Evolutionary conservation across 2,797 vertebrate species (phyloP), one percentile per base, ranked within the genome.

Genomic region (Anabas testudineus): DNA sequence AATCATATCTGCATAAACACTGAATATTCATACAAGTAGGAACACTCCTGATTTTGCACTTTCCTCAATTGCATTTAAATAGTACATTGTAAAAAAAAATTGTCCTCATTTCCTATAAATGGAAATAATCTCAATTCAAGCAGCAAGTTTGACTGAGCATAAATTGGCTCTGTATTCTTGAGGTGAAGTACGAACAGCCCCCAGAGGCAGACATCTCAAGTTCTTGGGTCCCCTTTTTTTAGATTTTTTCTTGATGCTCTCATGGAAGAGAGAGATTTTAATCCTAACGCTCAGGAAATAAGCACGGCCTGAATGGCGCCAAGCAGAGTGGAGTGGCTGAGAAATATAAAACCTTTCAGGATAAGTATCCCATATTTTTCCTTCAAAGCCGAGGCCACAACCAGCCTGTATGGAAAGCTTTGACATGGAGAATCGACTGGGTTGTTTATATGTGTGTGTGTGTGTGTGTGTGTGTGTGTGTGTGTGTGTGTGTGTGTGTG

Each of bases 1-100:
- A 56, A 71, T 77, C n/a, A 39, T 63, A 80, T 84, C 76, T 84
- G 64, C 84, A 83, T 83, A 76, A 76, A 81, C 66, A 76, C 10
- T 83, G 80, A 82, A 88, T 83, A 82, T 90, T 90, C 86, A 86
- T 74, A 80, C 10, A 2, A 60, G 37, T 14, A 43, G 68, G 24
- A 55, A 58, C 7, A 9, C 45, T 63, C 41, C 57, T 56, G 72
- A 62, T 71, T 42, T 54, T 9, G 7, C 13, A 28, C 43, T 67
- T 67, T 46, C 30, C n/a, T n/a, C 32, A 39, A 39, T 49, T 75
- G 74, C 28, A 58, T 76, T 72, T 62, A 36, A 76, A 71, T 42
- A 55, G 14, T 19, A 9, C 18, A 55, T 69, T 78, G 68, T 74
- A 73, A 72, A 26, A 73, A 72, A 26, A 68, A 71, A 67, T 10